These are phyloP conservation scores for Nycticebus coucang DNA, from an alignment of 2,113 vertebrate species.

Conservation along the genomic window DNA sequence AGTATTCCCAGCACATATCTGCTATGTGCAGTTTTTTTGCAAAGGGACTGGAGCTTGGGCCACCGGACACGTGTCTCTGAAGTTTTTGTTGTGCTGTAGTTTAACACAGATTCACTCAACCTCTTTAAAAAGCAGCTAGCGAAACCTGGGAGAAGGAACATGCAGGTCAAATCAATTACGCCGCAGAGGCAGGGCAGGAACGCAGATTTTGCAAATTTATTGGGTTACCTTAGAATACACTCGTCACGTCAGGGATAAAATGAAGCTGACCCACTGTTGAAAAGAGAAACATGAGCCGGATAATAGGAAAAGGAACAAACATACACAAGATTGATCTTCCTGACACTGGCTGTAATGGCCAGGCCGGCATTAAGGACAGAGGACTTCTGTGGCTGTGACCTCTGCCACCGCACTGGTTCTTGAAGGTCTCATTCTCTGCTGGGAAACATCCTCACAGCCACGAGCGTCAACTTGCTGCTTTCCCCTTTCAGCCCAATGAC, in stretches of 20 bases:
- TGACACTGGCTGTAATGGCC: background rate
- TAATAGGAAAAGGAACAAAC: rapidly evolving
- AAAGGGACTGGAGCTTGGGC: background rate
- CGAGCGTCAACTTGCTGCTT: rapidly evolving
- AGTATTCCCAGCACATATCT: background rate
- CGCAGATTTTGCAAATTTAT: background rate
- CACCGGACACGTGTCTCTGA: rapidly evolving
- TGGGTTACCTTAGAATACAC: background rate
- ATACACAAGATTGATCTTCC: background rate
- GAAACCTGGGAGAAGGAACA: background rate
- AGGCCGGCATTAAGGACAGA: background rate
- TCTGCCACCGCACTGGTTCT: rapidly evolving
- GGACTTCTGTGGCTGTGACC: background rate
- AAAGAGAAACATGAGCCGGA: background rate
- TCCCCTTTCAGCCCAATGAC: too few species aligned
- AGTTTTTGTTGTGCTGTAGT: too few species aligned
- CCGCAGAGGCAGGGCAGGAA: too few species aligned
- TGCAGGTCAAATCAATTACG: background rate
- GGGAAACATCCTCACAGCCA: too few species aligned
- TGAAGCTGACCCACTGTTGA: background rate
- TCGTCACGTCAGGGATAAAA: too few species aligned
- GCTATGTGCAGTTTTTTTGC: background rate
- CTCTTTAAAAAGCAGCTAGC: background rate
- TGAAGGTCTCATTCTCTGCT: rapidly evolving
- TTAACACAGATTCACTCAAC: background rate